Evolutionary conservation across 2,797 vertebrate genomes (phyloP), one percentile per base, ranked within the genome.

Genomic region (Amblyraja radiata): DNA sequence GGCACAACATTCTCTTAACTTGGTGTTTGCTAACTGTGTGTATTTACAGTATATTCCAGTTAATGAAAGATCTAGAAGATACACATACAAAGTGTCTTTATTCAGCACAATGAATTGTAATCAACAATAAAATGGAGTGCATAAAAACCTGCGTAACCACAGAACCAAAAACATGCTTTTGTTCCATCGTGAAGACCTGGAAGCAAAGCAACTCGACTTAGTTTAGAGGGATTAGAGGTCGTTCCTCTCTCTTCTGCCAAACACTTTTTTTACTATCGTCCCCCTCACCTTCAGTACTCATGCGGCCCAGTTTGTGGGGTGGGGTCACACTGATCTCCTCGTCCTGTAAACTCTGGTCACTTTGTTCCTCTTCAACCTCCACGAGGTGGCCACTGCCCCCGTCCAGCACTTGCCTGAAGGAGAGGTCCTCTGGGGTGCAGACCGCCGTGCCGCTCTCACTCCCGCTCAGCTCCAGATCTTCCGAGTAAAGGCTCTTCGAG

Each of bases 401-500:
- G 63, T 98, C 98, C 83, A 98, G 94, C 94, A 98, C 96, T 94
- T 97, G 97, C 95, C 97, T 97, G 93, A 98, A 94, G 65, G 96
- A 96, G 0, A 97, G 96, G 94, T 99, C 98, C 94, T 99, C 98
- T 0, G 98, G 98, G 58, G 97, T 98, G 84, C 98, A 98, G 90
- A 97, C 97, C 0, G 97, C 97, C 46, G 97, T 99, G 71, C 98
- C 98, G 0, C 98, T 98, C 97, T 99, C 98, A 14, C 98, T 99
- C 93, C 98, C 98, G 94, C 98, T 99, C 94, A 98, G 96, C 95
- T 99, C 98, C 95, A 97, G 96, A 54, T 99, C 97, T 95, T 97
- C 95, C 93, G 95, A 96, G 93, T 98, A 97, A 0, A 95, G 95
- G 71, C 94, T 95, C 95, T 96, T 97, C 93, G 97, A 95, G 94